phyloP scores from a whole-genome alignment of 2,113 vertebrate species.

The Ctenomys sociabilis region DNA sequence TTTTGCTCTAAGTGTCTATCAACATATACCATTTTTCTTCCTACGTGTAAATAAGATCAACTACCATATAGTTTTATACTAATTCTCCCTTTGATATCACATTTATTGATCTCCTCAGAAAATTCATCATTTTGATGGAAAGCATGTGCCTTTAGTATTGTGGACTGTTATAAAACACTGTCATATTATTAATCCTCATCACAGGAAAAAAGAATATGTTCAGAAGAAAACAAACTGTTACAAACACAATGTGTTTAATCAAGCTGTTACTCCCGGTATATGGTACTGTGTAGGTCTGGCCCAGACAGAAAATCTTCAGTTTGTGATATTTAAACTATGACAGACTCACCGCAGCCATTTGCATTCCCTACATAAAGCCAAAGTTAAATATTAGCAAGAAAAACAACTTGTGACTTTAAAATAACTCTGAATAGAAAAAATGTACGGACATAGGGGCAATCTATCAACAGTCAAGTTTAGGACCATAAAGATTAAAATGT shows the following conservation, averaged over 20 bases:
- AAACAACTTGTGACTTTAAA: constrained; percentile 55
- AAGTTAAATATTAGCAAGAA: constrained; percentile 20
- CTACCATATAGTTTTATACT: background rate
- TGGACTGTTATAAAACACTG: constrained; percentile 46
- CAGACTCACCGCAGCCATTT: background rate
- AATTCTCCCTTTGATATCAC: constrained; percentile 38
- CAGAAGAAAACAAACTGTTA: constrained; percentile 53
- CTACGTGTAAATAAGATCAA: constrained; percentile 54
- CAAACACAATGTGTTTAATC: constrained; percentile 28
- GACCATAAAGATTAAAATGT: constrained; percentile 21
- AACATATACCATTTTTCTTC: constrained; percentile 34
- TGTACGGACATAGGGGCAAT: background rate
- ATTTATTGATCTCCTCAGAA: constrained; percentile 63
- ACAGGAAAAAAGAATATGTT: constrained; percentile 14
- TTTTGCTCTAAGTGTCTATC: constrained; percentile 14
- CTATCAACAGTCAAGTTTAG: background rate
- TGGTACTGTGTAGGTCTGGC: background rate
- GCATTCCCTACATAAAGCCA: constrained; percentile 39
- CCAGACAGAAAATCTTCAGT: constrained; percentile 21
- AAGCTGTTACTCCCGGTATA: background rate
- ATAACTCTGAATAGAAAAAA: constrained; percentile 25
- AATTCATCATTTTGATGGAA: constrained; percentile 8
- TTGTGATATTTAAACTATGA: constrained; percentile 45
- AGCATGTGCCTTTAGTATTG: constrained; percentile 51
- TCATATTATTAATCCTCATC: constrained; percentile 64